These are phyloP conservation scores for Cryptomyrus ogoouensis DNA, from an alignment of 2,113 vertebrate genomes.

Conservation along the genomic window DNA sequence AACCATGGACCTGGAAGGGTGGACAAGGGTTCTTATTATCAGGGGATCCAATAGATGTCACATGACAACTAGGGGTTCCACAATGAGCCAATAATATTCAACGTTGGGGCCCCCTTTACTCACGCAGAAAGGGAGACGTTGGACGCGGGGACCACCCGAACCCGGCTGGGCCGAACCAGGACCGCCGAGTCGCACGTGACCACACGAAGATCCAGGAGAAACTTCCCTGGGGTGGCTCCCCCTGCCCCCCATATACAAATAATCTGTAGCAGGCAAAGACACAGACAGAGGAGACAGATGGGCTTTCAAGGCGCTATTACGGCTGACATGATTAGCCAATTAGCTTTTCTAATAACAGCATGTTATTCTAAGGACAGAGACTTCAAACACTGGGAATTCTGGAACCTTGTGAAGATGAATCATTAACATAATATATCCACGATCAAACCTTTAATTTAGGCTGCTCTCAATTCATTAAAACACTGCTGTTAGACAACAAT, in stretches of 20 bases:
- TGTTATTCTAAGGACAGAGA: neutral
- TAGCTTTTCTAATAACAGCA: neutral
- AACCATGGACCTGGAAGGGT: slow-evolving; percentile 72
- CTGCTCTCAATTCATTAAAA: neutral
- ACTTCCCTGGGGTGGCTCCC: slow-evolving; percentile 91
- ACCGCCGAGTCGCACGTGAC: slow-evolving; percentile 87
- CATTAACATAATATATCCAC: neutral
- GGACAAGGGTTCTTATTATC: neutral
- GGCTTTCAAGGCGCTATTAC: neutral
- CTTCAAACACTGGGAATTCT: neutral
- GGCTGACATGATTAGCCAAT: neutral
- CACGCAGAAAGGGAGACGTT: slow-evolving; percentile 89
- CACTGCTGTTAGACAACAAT: neutral
- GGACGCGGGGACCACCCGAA: slow-evolving; percentile 83
- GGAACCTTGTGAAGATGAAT: neutral
- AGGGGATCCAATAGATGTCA: neutral
- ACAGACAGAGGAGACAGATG: neutral
- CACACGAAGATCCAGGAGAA: slow-evolving; percentile 83
- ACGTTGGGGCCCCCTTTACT: slow-evolving; percentile 48
- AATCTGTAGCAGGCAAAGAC: slow-evolving; percentile 62
- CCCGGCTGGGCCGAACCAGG: slow-evolving; percentile 78
- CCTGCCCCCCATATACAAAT: slow-evolving; percentile 93
- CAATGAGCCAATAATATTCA: neutral
- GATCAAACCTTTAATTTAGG: neutral
- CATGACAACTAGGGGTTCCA: neutral